Conservation (phyloP, 2,888 invertebrate genomes). For the Hermaeophaga mercurialis region DNA sequence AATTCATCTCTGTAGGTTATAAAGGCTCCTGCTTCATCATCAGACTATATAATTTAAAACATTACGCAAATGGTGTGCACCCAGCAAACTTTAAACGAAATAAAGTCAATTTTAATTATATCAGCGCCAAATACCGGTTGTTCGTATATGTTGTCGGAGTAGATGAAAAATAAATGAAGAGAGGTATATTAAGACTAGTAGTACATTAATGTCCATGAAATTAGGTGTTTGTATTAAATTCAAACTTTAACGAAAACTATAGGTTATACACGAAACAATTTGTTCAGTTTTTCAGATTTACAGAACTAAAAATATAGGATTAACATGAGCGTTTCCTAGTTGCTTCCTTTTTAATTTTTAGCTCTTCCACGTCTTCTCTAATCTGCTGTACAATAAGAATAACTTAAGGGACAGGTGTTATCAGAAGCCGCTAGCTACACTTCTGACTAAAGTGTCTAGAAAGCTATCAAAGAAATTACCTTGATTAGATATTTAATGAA, state of each 20-base stretch:
- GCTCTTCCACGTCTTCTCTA: background rate
- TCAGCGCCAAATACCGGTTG: constrained; percentile 19
- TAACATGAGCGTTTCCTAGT: background rate
- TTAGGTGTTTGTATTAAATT: constrained; percentile 20
- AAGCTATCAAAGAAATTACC: constrained; percentile 4
- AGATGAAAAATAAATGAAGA: constrained; percentile 22
- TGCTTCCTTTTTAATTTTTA: background rate
- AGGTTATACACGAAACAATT: too few relatives aligned
- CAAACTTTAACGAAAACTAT: too few relatives aligned
- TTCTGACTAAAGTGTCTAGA: constrained; percentile 18
- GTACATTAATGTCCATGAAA: constrained; percentile 19
- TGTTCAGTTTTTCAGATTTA: too few relatives aligned
- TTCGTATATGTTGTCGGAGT: constrained; percentile 4
- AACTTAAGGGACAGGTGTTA: background rate
- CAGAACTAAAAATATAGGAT: background rate
- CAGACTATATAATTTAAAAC: constrained; percentile 37
- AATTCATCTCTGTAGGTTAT: constrained; percentile 34
- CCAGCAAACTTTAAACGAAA: constrained; percentile 47
- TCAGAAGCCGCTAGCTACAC: constrained; percentile 10
- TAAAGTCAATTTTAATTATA: constrained; percentile 51
- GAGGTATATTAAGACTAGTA: too few relatives aligned
- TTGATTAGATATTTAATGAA: constrained; percentile 17
- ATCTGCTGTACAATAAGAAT: background rate
- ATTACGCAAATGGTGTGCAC: constrained; percentile 41
- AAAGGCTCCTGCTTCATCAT: constrained; percentile 34